Percentiles rank a stretch among this genome's conserved stretches.
Conservation (phyloP, 2,797 vertebrate species). For the Sebastes vulpes region DNA sequence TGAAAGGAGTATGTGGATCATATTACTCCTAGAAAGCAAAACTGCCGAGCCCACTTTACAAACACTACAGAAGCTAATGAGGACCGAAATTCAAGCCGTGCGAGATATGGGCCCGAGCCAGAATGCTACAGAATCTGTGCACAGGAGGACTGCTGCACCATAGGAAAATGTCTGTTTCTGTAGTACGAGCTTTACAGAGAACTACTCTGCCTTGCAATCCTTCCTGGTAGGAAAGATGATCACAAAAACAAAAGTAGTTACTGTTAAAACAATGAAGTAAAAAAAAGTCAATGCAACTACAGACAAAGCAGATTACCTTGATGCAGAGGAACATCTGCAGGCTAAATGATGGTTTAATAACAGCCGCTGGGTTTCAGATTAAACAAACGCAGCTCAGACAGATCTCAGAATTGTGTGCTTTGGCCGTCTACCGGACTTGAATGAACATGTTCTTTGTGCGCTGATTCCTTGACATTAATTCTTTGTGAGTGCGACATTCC, state of each 20-base stretch:
- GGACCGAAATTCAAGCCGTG: constrained; percentile 25
- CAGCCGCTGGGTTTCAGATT: constrained; percentile 44
- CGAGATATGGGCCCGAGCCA: constrained; percentile 4
- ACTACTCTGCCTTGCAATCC: neutral
- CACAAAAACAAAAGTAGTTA: neutral
- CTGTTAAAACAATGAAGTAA: neutral
- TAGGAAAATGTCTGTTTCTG: neutral
- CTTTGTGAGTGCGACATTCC: constrained; percentile 74
- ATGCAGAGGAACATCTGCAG: constrained; percentile 20
- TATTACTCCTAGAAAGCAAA: constrained; percentile 52
- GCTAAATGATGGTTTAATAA: constrained; percentile 29
- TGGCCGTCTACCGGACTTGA: constrained; percentile 57
- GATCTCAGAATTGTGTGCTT: constrained; percentile 37
- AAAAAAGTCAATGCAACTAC: neutral
- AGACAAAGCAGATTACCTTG: constrained; percentile 1
- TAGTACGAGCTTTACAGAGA: neutral
- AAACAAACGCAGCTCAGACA: constrained; percentile 38
- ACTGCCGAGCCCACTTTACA: constrained; percentile 52
- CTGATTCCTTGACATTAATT: constrained; percentile 66
- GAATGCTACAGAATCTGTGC: constrained; percentile 2
- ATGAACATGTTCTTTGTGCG: constrained; percentile 71
- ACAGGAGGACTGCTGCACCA: neutral
- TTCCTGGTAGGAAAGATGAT: neutral
- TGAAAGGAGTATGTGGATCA: constrained; percentile 31
- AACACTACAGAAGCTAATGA: constrained; percentile 48